phyloP scores from a whole-genome alignment of 2,888 invertebrate genomes.

The Bibio marci region DNA sequence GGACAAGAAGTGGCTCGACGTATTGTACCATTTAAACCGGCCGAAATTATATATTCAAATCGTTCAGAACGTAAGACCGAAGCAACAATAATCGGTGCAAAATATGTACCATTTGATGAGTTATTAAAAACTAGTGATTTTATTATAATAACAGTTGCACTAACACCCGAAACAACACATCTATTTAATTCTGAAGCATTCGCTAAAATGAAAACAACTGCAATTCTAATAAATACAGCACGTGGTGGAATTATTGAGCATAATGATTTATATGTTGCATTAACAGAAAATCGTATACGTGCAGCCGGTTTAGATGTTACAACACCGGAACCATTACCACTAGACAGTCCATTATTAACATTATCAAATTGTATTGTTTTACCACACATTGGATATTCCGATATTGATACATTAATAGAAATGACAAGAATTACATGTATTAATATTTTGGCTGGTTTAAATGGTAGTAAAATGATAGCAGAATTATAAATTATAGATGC shows the following conservation, averaged over 20 bases:
- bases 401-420: slow-evolving; percentile 54
- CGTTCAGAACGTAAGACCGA: slow-evolving; percentile 37
- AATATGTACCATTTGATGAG: slow-evolving; percentile 50
- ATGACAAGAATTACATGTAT: slow-evolving; percentile 73
- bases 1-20: slow-evolving; percentile 64
- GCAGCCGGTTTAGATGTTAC: slow-evolving; percentile 87
- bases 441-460: slow-evolving; percentile 67
- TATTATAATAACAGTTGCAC: slow-evolving; percentile 60
- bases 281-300: slow-evolving; percentile 49
- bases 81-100: slow-evolving; percentile 45
- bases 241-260: slow-evolving; percentile 75
- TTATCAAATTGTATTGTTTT: slow-evolving; percentile 59
- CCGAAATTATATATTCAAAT: slow-evolving; percentile 55
- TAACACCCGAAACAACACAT: slow-evolving; percentile 60
- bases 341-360: slow-evolving; percentile 55
- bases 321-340: slow-evolving; percentile 74
- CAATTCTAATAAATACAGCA: slow-evolving; percentile 78
- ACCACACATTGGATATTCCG: slow-evolving; percentile 91
- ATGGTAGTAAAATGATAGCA: slow-evolving; percentile 50
- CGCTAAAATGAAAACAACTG: slow-evolving; percentile 66
- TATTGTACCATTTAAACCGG: slow-evolving; percentile 57
- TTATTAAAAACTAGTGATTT: slow-evolving; percentile 68
- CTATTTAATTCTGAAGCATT: slow-evolving; percentile 70
- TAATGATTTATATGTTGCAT: slow-evolving; percentile 54
- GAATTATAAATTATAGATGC: slow-evolving; percentile 35